Evolutionary conservation across 2,888 invertebrate genomes (phyloP), one percentile per base, ranked within the genome.

Genomic region (Kuschelorhynchus macadamiae): DNA sequence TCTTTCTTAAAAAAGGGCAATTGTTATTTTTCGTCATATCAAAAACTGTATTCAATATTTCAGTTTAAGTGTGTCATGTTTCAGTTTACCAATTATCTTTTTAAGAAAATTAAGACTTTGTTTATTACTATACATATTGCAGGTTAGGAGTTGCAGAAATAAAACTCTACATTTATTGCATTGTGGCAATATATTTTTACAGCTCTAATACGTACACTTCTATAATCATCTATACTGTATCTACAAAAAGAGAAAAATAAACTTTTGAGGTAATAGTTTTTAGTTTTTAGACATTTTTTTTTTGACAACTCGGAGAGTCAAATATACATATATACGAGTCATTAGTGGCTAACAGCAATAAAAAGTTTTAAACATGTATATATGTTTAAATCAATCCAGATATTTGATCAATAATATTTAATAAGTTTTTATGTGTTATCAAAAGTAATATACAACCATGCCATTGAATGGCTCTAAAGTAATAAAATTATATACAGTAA

Each of bases 151-250:
- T n/a, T n/a, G n/a, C n/a, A n/a, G 4, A 36, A 36, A 9, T 52
- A 55, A 72, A 75, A 76, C 76, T 76, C 76, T 75, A 77, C 77
- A 76, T 75, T 68, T 63, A 67, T 69, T 74, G 74, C 73, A 75
- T 75, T 36, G 36, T 74, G 75, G 74, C 75, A 76, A 76, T 75
- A 76, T 75, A 71, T 75, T 72, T 76, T 71, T 73, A 75, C 59
- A 59, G 14, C 20, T 47, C 16, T 9, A 49, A 65, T 70, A 62
- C 59, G 64, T 63, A 41, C 55, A 44, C 5, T 16, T 18, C 18
- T 44, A 44, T 18, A 11, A 11, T 5, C 1, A 44, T 44, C 44
- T 36, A 36, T 16, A 4, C 18, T 44, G 17, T 56, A 56, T 56
- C 32, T 56, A 44, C 44, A 44, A 42, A 30, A 44, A 20, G 49